Evolutionary conservation across 2,888 invertebrate genomes (phyloP).

Genomic region (Pharmacophagus antenor): DNA sequence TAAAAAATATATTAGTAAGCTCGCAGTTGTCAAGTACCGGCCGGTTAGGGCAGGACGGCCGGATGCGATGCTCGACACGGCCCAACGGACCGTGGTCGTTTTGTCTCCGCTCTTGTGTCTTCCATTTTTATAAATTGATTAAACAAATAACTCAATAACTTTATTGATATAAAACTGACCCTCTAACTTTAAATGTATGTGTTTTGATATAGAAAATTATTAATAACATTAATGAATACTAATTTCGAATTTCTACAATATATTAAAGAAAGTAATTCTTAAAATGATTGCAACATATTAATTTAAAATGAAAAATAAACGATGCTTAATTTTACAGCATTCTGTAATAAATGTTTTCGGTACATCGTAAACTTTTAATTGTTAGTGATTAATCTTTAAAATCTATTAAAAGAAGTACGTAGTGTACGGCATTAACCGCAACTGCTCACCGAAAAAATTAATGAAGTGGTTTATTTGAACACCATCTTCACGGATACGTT

Average conservation of each 20-base stretch:
- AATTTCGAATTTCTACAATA: too few species aligned
- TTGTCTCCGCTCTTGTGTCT: conserved; percentile 42
- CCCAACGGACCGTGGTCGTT: conserved; percentile 54
- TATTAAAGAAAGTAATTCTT: too few species aligned
- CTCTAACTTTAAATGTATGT: neutral
- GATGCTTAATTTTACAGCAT: too few species aligned
- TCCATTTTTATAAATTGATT: conserved; percentile 8
- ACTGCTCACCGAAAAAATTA: conserved; percentile 33
- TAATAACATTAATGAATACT: too few species aligned
- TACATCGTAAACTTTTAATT: neutral
- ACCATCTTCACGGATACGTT: conserved; percentile 37
- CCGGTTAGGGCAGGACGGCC: conserved; percentile 40
- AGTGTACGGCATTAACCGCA: conserved; percentile 8
- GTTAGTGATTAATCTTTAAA: neutral
- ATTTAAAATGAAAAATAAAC: too few species aligned
- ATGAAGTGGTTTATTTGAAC: conserved; percentile 39
- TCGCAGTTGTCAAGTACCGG: conserved; percentile 5
- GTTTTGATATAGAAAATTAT: too few species aligned
- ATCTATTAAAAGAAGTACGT: conserved; percentile 9
- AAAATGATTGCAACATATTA: too few species aligned
- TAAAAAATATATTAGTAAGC: neutral
- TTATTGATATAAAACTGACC: conserved; percentile 5
- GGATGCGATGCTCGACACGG: conserved; percentile 54
- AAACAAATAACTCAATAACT: conserved; percentile 19
- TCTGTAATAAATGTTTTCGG: too few species aligned